phyloP scores from a whole-genome alignment of 92 coral and sea anemone species.

The Phenganax marumi region DNA sequence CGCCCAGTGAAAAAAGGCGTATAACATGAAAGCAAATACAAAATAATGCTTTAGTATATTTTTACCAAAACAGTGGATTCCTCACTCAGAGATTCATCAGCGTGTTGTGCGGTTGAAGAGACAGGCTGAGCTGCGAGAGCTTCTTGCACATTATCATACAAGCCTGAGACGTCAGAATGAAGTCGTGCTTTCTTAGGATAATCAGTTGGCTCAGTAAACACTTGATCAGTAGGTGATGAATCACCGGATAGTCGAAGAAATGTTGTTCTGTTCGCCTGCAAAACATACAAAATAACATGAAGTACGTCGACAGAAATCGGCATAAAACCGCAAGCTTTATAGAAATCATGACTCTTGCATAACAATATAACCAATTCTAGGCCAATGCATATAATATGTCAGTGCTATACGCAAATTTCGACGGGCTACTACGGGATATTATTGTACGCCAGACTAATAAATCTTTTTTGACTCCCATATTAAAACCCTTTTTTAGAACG shows the following conservation, averaged over 20 bases:
- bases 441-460: too few species aligned
- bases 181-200: background rate
- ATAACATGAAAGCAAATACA: background rate
- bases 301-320: background rate
- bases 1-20: background rate
- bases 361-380: background rate
- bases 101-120: constrained; percentile 1
- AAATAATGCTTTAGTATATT: background rate
- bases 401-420: too few species aligned
- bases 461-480: too few species aligned
- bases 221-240: constrained; percentile 7
- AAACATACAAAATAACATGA: background rate
- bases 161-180: constrained; percentile 12
- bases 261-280: constrained; percentile 11
- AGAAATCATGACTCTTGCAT: too few species aligned
- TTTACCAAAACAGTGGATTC: constrained; percentile 1
- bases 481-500: too few species aligned
- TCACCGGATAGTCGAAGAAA: constrained; percentile 26
- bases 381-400: too few species aligned
- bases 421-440: too few species aligned
- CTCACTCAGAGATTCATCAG: constrained; percentile 21
- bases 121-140: constrained; percentile 5
- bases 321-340: background rate
- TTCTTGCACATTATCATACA: constrained; percentile 12
- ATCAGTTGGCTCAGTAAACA: background rate